Evolutionary conservation across 2,797 vertebrate genomes (phyloP).

Genomic region (Megaceryle alcyon): DNA sequence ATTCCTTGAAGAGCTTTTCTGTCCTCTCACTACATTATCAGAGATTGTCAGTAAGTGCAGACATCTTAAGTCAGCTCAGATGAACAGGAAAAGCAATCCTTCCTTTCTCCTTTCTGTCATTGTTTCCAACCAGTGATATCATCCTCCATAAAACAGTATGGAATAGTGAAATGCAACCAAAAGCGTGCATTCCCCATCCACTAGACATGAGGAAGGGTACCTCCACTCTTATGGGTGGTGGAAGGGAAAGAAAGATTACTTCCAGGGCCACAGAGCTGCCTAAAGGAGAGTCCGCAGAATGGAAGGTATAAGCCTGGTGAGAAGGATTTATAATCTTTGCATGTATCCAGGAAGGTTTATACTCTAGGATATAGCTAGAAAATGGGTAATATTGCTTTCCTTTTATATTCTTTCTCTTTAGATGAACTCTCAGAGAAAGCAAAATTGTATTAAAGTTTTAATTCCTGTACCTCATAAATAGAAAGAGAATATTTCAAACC

Average conservation of each 20-base stretch:
- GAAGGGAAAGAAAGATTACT: not conserved
- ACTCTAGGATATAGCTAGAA: not conserved
- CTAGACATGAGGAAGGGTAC: not conserved
- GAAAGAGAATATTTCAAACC: not conserved
- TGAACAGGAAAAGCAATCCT: not conserved
- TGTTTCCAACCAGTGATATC: not conserved
- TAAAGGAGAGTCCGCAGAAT: not conserved
- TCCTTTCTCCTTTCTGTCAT: not conserved
- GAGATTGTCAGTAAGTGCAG: not conserved
- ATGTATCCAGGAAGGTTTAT: not conserved
- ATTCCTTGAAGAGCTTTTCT: not conserved
- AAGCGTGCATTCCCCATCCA: not conserved
- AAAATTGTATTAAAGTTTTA: not conserved
- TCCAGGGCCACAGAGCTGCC: not conserved
- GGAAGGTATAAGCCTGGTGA: not conserved
- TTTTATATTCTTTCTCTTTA: not conserved
- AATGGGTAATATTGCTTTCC: not conserved
- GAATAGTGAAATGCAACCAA: not conserved
- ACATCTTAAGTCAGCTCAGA: not conserved
- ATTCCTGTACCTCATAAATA: not conserved
- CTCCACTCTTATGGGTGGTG: not conserved
- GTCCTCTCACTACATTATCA: not conserved
- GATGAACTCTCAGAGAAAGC: not conserved
- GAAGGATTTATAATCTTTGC: not conserved
- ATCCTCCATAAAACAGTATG: not conserved